Evolutionary conservation across 2,113 vertebrate genomes (phyloP), one percentile per base, ranked within the genome.

Genomic region (Nannobrachium achirus): DNA sequence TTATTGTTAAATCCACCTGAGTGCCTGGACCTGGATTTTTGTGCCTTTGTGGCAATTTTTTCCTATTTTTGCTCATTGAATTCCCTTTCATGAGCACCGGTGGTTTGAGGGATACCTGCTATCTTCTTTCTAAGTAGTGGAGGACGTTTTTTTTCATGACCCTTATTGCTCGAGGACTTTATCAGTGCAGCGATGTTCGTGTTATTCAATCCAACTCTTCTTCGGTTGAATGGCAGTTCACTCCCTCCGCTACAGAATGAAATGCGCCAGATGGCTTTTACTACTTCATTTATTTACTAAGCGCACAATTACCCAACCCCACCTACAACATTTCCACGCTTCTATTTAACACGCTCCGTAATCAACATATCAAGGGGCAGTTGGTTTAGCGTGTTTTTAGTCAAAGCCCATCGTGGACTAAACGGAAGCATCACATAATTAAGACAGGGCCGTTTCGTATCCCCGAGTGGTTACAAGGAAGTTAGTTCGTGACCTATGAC

Each of bases 211-310:
- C 10, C 40, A 59, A 48, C 64, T 71, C 38, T 41, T 69, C 18
- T 76, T 72, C 62, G 71, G 75, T 73, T 53, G 53, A 73, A 71
- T 59, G 20, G 45, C 8, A 45, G 69, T 40, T 73, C 63, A 16
- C 14, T 71, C 42, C 16, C 44, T 51, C 53, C 57, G 55, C 56
- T 79, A 66, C 48, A 75, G 56, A 60, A 66, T 78, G 55, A 75
- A 86, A 84, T 39, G 39, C 61, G 67, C 69, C 86, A 89, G 77
- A 82, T 85, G 79, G 76, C 72, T 82, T 88, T 89, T 81, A 85
- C 76, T 80, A 73, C 81, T 81, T 81, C 18, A 81, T 88, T 80
- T 87, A 85, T 79, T 75, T 77, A 77, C 73, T 86, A 78, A 89
- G 75, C 71, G 76, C 86, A 84, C 75, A 83, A 89, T 85, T 90